Evolutionary conservation across 2,888 invertebrate genomes (phyloP).

Genomic region (Spisula subtruncata): DNA sequence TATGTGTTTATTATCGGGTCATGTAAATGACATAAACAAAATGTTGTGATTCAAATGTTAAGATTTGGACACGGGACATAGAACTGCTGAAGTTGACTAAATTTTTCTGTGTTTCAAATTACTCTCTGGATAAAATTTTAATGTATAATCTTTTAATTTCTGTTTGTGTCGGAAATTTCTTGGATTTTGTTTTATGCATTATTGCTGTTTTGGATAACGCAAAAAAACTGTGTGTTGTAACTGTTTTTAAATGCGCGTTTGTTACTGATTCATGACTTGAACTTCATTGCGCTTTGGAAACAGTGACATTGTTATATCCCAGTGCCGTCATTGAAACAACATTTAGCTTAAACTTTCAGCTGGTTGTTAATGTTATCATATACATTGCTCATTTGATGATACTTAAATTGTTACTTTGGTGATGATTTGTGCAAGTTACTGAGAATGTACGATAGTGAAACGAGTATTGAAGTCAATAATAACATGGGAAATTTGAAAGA

Average conservation of each 20-base stretch:
- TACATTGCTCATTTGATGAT: too few relatives aligned
- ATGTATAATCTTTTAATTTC: neutral
- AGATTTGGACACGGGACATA: too few relatives aligned
- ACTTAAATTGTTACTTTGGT: neutral
- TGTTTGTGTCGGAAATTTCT: neutral
- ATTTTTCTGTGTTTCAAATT: neutral
- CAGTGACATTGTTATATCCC: too few relatives aligned
- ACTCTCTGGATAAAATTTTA: neutral
- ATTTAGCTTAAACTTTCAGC: too few relatives aligned
- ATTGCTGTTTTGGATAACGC: neutral
- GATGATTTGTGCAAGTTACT: constrained; percentile 9
- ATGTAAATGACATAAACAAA: neutral
- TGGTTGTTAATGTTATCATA: neutral
- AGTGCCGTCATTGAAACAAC: too few relatives aligned
- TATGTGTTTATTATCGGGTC: neutral
- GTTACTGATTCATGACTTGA: too few relatives aligned
- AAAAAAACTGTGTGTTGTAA: too few relatives aligned
- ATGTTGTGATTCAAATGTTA: neutral
- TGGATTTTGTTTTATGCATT: neutral
- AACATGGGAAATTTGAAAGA: constrained; percentile 48
- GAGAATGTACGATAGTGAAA: constrained; percentile 15
- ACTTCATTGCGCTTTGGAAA: too few relatives aligned
- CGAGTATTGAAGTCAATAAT: constrained; percentile 32
- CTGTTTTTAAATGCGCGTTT: too few relatives aligned
- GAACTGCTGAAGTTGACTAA: neutral